Conservation (phyloP, 2,113 vertebrate genomes). For the Egretta garzetta region DNA sequence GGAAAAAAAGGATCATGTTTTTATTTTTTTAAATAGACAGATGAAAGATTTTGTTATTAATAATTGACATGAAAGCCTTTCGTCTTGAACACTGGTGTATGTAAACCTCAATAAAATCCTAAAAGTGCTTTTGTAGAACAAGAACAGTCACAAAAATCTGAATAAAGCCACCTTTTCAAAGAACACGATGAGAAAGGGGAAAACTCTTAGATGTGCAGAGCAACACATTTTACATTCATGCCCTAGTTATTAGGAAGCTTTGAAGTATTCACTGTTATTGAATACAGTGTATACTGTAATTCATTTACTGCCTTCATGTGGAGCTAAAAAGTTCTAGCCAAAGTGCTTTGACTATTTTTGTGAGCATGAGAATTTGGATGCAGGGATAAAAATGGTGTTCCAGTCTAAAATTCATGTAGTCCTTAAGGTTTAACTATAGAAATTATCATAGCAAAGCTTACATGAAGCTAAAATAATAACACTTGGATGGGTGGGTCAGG, state of each 20-base stretch:
- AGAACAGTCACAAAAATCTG: constrained; percentile 70
- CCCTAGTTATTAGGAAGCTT: constrained; percentile 70
- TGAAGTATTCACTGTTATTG: constrained; percentile 64
- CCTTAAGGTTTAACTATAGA: background rate
- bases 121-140: constrained; percentile 75
- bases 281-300: constrained; percentile 58
- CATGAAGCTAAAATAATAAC: background rate
- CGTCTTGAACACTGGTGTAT: constrained; percentile 68
- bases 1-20: constrained; percentile 60
- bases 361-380: background rate
- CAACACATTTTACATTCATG: constrained; percentile 68
- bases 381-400: background rate
- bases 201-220: constrained; percentile 68
- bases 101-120: constrained; percentile 71
- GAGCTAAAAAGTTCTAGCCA: constrained; percentile 38
- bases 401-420: background rate
- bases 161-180: constrained; percentile 71
- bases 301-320: constrained; percentile 53
- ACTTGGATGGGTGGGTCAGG: background rate
- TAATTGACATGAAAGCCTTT: constrained; percentile 74
- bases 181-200: constrained; percentile 65
- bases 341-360: constrained; percentile 16
- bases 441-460: background rate
- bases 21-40: constrained; percentile 71
- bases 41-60: constrained; percentile 72